Base-by-base conservation (phyloP, 2,113 vertebrate genomes). In the Leucopsar rothschildi region DNA sequence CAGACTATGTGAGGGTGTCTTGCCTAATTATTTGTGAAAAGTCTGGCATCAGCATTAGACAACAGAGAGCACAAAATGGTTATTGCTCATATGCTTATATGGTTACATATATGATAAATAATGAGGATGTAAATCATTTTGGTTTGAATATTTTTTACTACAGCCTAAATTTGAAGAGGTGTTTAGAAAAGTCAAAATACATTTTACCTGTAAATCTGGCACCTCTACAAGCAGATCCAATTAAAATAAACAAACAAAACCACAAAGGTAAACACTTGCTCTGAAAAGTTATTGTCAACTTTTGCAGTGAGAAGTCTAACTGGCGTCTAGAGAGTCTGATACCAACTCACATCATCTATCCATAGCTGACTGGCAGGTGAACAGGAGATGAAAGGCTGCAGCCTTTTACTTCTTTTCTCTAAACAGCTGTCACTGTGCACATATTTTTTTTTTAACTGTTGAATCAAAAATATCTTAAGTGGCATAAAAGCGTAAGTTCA, bases 1-100 rank as follows among this genome's bases (percentile, higher is more conserved):
- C 0, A 4, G 39, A 8, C 8, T 4, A 2, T 6, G 11, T 2
- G 4, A 13, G 6, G 2, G 1, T 53, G 8, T 42, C 42, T 25
- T 35, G 57, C 37, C 23, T 20, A 33, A 66, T 31, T 63, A 42
- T 24, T 27, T 59, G 20, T 56, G 50, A 22, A 27, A 82, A 56
- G 8, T 20, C 35, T 28, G 49, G 4, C 55, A 56, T 21, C n/a
- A 52, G 12, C 18, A 9, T 49, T n/a, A 69, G 53, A 52, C 25
- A 50, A 37, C 6, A 63, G 17, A 88, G 18, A 59, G 27, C 35
- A 49, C 11, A 47, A 7, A 4, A 20, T 5, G 7, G 60, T 37
- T 75, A 40, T 29, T 60, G 28, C 29, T 44, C 33, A 39, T 14
- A 21, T 10, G 23, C 13, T 45, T 45, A 53, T 15, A 55, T 2